phyloP scores from a whole-genome alignment of 1,140 invertebrate species.

The Diabrotica undecimpunctata region DNA sequence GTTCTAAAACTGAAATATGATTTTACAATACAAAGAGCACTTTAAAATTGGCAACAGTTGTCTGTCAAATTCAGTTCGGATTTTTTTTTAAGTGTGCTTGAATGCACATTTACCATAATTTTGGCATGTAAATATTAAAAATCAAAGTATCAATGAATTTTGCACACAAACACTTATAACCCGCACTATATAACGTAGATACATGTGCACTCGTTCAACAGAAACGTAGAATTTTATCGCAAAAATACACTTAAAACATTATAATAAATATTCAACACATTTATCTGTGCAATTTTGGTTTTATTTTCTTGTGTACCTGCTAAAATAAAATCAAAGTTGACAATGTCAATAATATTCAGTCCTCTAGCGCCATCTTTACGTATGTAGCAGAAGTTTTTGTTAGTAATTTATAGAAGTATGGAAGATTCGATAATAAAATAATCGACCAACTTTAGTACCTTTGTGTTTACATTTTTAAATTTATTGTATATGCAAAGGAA shows the following conservation, averaged over 20 bases:
- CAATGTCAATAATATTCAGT: neutral
- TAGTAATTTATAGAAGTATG: no score
- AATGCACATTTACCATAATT: no score
- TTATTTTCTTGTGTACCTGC: neutral
- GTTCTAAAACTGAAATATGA: no score
- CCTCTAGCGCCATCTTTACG: neutral
- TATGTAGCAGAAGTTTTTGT: no score
- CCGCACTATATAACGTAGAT: neutral
- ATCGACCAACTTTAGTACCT: no score
- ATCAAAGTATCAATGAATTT: neutral
- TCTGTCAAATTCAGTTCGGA: no score
- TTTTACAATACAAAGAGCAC: no score
- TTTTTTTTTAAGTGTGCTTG: no score
- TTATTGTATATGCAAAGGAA: no score
- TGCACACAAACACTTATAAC: neutral
- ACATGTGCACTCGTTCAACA: neutral
- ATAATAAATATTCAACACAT: neutral
- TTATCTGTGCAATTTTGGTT: neutral
- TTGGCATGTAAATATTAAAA: neutral
- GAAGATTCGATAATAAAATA: no score
- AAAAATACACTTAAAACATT: neutral
- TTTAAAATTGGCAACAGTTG: no score
- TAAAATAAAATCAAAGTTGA: neutral
- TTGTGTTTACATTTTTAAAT: no score
- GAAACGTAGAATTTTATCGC: neutral